Evolutionary conservation across 1,140 invertebrate species (phyloP).

Genomic region (Saccostrea glomerata): DNA sequence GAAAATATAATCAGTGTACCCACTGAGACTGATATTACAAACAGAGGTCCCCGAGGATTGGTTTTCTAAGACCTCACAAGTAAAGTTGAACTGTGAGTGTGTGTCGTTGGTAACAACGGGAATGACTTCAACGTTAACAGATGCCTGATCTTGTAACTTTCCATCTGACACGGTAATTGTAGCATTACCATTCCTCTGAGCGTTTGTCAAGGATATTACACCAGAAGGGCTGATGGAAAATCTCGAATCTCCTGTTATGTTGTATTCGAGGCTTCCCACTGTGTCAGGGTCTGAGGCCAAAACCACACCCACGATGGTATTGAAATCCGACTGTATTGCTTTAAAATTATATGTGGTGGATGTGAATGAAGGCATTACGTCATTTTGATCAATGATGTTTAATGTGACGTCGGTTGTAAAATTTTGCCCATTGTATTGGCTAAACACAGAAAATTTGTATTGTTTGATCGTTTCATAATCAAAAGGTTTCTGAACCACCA

Average conservation of each 20-base stretch:
- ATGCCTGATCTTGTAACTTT: neutral
- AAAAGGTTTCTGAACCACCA: neutral
- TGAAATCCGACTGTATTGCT: neutral
- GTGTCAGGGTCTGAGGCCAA: neutral
- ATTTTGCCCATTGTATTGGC: neutral
- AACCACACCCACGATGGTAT: neutral
- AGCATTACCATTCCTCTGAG: neutral
- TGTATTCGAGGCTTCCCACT: neutral
- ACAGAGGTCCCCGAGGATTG: neutral
- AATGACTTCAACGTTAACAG: neutral
- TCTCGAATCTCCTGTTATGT: neutral
- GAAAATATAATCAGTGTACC: neutral
- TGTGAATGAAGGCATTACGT: neutral
- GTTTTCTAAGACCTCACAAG: neutral
- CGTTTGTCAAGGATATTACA: neutral
- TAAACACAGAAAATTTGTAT: neutral
- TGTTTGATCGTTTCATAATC: conserved; percentile 5
- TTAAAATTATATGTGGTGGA: neutral
- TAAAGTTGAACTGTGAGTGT: neutral
- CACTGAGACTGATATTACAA: neutral
- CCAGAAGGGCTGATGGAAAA: neutral
- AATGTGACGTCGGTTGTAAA: neutral
- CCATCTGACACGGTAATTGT: neutral
- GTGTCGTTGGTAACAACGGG: neutral
- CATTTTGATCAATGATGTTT: neutral